phyloP scores from a whole-genome alignment of 2,888 invertebrate species.

The Cryptocephalus primarius region DNA sequence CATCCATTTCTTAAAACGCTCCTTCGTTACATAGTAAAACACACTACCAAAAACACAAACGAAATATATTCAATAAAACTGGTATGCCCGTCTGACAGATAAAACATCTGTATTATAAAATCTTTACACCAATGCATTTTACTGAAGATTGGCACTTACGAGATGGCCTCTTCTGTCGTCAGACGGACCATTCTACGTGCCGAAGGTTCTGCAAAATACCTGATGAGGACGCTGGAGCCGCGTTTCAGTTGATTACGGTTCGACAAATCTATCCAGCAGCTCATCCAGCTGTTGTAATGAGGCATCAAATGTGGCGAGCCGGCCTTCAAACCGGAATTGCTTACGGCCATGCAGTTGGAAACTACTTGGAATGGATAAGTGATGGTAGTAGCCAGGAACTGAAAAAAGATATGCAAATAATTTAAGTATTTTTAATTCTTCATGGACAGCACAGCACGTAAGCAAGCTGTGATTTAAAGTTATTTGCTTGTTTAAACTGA shows the following conservation, averaged over 20 bases:
- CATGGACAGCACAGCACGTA: too few species aligned
- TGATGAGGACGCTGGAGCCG: conserved; percentile 73
- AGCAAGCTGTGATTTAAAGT: too few species aligned
- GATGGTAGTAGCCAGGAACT: conserved; percentile 70
- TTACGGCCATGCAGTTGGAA: conserved; percentile 82
- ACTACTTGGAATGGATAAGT: conserved; percentile 92
- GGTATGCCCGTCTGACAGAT: conserved; percentile 4
- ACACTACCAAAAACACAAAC: too few species aligned
- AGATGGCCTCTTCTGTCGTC: conserved; percentile 9
- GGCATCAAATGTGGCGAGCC: conserved; percentile 81
- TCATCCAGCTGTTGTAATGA: conserved; percentile 65
- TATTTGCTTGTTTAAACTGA: too few species aligned
- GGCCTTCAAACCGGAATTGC: conserved; percentile 67
- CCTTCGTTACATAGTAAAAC: too few species aligned
- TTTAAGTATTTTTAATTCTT: not conserved
- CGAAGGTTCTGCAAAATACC: conserved; percentile 52
- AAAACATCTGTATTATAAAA: not conserved
- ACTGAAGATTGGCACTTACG: conserved; percentile 3
- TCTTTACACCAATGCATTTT: too few species aligned
- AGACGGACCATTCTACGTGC: conserved; percentile 26
- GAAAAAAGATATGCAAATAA: conserved; percentile 14
- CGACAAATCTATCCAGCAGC: conserved; percentile 74
- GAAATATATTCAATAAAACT: conserved; percentile 3
- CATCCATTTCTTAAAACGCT: too few species aligned
- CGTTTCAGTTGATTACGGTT: conserved; percentile 69